Evolutionary conservation across 2,113 vertebrate genomes (phyloP), one percentile per base, ranked within the genome.

Genomic region (Scatophagus argus): DNA sequence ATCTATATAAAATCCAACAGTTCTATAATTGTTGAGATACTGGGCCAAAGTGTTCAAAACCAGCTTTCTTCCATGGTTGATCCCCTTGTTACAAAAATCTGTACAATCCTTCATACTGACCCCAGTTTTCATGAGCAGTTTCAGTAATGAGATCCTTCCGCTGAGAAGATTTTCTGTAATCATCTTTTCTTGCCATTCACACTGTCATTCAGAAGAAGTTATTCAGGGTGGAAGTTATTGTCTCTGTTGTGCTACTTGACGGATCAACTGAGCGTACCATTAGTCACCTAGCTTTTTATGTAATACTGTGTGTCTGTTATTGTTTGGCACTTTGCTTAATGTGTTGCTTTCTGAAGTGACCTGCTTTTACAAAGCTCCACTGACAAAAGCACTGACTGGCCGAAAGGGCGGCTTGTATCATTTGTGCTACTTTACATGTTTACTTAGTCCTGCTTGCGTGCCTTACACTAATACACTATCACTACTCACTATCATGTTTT

Each of bases 341-440:
- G 9, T 29, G 1, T 60, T 61, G 1, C 31, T 56, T 34, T 49
- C 9, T 11, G 36, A 49, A 54, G 12, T 29, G 0, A 61, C 12
- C 38, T 55, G 14, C 65, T 56, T 82, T 64, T 41, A 69, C 10
- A 25, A 49, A 51, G 31, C 21, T 47, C 13, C 46, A 47, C n/a
- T 59, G n/a, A 41, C 29, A 75, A 64, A 81, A 73, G 52, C 47
- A 0, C 10, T 56, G 44, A 60, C 49, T 47, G 62, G 55, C 56
- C 65, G 39, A 2, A 56, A 70, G 54, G 46, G 59, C 6, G 0
- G 27, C 36, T 55, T 52, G 47, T 58, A 29, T 78, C 13, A 51
- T 72, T 63, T 52, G 43, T 52, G 59, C 23, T 52, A 1, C 19
- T 43, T 34, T 21, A 58, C 27, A 51, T 64, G 49, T 58, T 52